Conservation (phyloP, 2,113 vertebrate genomes). For the Ctenomys sociabilis region DNA sequence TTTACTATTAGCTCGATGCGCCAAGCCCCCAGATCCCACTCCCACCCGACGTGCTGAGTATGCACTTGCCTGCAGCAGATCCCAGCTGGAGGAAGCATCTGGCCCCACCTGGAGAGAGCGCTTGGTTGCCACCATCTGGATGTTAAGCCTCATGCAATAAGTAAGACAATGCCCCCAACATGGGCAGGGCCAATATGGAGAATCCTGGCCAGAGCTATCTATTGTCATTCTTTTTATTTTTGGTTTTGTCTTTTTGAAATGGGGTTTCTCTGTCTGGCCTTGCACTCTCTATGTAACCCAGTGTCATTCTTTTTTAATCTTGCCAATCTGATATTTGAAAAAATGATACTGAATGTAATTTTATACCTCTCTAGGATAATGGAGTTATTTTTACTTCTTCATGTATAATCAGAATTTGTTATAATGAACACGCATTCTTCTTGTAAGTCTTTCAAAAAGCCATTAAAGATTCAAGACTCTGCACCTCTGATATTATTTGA, state of each 20-base stretch:
- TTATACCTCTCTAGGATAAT: not conserved
- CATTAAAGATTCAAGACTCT: not conserved
- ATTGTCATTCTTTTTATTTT: not conserved
- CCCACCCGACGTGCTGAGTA: not conserved
- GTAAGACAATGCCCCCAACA: not conserved
- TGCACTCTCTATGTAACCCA: not conserved
- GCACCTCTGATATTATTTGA: not conserved
- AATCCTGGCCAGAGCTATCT: not conserved
- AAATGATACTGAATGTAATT: not conserved
- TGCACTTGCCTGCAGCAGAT: not conserved
- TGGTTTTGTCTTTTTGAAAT: not conserved
- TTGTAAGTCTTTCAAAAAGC: conserved; percentile 31
- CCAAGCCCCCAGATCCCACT: not conserved
- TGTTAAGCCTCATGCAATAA: not conserved
- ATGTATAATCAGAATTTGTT: conserved; percentile 21
- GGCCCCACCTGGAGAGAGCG: not conserved
- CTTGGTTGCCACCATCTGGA: not conserved
- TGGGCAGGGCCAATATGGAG: not conserved
- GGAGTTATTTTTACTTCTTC: conserved; percentile 15
- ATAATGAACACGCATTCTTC: not conserved
- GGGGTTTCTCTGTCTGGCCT: not conserved
- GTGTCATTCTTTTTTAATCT: not conserved
- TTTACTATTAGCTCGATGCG: not conserved
- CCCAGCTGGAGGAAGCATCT: not conserved
- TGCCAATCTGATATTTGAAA: conserved; percentile 11